phyloP scores from a whole-genome alignment of 2,888 invertebrate species.

The Callinectes sapidus region DNA sequence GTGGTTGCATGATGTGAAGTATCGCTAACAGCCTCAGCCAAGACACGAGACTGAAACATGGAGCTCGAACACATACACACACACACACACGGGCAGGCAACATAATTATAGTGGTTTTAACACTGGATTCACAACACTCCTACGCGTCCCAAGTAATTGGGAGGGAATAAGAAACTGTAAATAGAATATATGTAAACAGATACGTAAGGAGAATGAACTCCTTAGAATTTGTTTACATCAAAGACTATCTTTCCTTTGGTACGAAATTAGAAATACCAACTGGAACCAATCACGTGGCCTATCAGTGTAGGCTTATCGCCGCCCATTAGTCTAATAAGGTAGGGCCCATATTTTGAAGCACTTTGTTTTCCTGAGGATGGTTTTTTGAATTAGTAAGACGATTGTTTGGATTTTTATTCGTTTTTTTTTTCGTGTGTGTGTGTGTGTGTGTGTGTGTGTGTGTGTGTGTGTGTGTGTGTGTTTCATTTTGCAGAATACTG shows the following conservation, averaged over 20 bases:
- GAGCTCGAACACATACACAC: neutral
- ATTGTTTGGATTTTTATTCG: neutral
- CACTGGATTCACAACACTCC: neutral
- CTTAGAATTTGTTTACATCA: neutral
- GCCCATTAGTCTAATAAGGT: neutral
- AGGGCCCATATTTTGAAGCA: too few relatives aligned
- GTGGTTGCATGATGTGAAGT: neutral
- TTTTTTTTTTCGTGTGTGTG: too few relatives aligned
- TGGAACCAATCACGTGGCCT: neutral
- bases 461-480: too few relatives aligned
- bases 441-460: too few relatives aligned
- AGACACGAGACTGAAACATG: neutral
- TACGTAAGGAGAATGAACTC: neutral
- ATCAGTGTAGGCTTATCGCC: neutral
- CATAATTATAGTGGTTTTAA: neutral
- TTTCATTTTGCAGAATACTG: too few relatives aligned
- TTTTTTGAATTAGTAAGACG: neutral
- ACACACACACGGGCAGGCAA: constrained; percentile 17
- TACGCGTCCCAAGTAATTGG: neutral
- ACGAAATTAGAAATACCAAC: neutral
- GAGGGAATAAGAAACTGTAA: neutral
- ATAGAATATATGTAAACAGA: neutral
- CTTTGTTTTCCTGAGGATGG: too few relatives aligned
- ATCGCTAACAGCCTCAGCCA: neutral
- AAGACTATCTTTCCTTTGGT: neutral